phyloP scores from a whole-genome alignment of 2,797 vertebrate species.

The Hoplostethus atlanticus region DNA sequence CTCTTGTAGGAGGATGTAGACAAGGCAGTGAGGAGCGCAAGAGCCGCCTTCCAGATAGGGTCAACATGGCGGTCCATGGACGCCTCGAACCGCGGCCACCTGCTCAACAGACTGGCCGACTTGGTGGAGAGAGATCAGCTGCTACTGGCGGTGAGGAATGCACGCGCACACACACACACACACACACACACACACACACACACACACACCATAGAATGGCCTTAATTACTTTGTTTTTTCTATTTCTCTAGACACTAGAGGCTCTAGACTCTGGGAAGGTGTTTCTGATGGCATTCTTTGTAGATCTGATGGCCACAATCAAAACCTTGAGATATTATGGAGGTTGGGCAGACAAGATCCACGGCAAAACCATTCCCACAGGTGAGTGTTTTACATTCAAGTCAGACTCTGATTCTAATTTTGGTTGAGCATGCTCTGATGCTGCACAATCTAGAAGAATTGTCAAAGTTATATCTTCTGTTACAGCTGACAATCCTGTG shows the following conservation, averaged over 20 bases:
- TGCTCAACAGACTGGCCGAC: conserved; percentile 88
- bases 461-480: not conserved
- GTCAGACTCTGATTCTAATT: too few species aligned
- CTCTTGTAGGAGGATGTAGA: conserved; percentile 86
- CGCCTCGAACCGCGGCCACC: conserved; percentile 87
- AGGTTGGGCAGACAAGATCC: conserved; percentile 93
- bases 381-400: conserved; percentile 75
- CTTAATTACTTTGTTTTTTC: not conserved
- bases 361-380: conserved; percentile 89
- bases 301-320: conserved; percentile 88
- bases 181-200: too few species aligned
- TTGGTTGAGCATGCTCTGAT: not conserved
- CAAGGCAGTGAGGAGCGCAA: conserved; percentile 89
- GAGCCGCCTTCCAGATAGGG: conserved; percentile 88
- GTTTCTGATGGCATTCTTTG: conserved; percentile 86
- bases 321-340: conserved; percentile 89
- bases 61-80: conserved; percentile 92
- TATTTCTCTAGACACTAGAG: conserved; percentile 86
- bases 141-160: conserved; percentile 86
- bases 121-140: conserved; percentile 89
- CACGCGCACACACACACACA: conserved; percentile 4
- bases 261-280: conserved; percentile 89
- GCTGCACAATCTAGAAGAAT: not conserved
- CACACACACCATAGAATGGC: not conserved
- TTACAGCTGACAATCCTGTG: not conserved